Percentiles rank a stretch among this genome's conserved stretches.
Conservation (phyloP, 1,140 invertebrate species). For the Hesperophylax magnus region DNA sequence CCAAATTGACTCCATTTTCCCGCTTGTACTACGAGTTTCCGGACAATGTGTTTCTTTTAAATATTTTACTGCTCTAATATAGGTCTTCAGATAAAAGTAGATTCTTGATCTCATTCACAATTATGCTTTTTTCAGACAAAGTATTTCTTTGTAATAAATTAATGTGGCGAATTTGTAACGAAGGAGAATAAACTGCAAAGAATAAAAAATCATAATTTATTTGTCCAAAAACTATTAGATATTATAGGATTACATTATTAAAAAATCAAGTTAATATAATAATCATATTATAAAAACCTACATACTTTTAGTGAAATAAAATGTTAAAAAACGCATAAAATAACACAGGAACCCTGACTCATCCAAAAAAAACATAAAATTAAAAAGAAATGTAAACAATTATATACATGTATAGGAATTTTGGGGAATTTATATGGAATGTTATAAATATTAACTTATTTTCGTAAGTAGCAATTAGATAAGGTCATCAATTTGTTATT, state of each 20-base stretch:
- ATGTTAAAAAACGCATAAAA: not conserved
- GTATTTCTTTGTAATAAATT: no score
- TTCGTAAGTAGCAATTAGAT: not conserved
- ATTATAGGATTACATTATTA: not conserved
- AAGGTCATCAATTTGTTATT: no score
- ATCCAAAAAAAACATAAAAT: slow-evolving; percentile 1
- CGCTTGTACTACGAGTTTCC: no score
- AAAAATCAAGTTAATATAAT: slow-evolving; percentile 11
- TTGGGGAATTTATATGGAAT: not conserved
- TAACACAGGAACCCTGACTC: slow-evolving; percentile 6
- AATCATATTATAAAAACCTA: not conserved
- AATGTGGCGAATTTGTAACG: no score
- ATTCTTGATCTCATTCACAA: no score
- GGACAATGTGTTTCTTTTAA: no score
- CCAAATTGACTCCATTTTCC: no score
- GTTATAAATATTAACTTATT: not conserved
- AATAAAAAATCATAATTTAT: slow-evolving; percentile 20
- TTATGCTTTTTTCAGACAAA: no score
- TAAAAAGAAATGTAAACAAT: not conserved
- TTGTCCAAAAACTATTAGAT: slow-evolving; percentile 10
- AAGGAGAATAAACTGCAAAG: no score
- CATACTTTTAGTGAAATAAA: not conserved
- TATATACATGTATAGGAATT: not conserved
- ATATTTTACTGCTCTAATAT: no score
- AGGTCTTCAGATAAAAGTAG: no score